Evolutionary conservation across 2,797 vertebrate species (phyloP), one percentile per base, ranked within the genome.

Genomic region (Sebastes kiyomatsui): DNA sequence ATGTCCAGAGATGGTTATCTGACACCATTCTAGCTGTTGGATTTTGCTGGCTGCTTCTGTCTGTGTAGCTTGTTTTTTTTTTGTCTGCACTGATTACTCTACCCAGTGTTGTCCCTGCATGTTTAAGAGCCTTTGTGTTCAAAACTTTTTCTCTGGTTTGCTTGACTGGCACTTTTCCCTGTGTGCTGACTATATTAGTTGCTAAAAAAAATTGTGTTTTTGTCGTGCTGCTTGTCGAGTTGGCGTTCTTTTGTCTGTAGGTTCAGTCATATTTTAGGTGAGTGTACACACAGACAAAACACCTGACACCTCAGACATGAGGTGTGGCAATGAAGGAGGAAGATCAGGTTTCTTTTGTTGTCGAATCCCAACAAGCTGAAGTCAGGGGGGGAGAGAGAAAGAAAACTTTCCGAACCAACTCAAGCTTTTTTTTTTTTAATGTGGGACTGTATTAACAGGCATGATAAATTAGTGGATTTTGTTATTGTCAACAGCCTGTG

Each of bases 311-410:
- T 71, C 7, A 3, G 68, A 77, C 62, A 60, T 9, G 25, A 85
- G 84, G 87, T 4, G 75, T 71, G 80, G 69, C 54, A 23, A 55
- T 18, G 59, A 67, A 75, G 68, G 64, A 64, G 16, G 42, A 83
- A 35, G 33, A 80, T 93, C 88, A 78, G 85, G 86, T 95, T 94
- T 87, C 87, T 79, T 75, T 91, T 90, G 86, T 92, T 90, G 80
- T 84, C 82, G 81, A 88, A 80, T 85, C 71, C 42, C 25, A 69
- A 79, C 49, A 80, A 69, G 74, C 14, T 68, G 13, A 65, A 77
- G 67, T 83, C 32, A 32, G 67, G 23, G 33, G 23, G 33, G 72
- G 55, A 33, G 70, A 54, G 70, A 65, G 35, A 72, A 59, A 80
- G 35, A 72, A 59, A 80, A 66, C 55, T 58, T 54, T 75, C 22